Percentiles rank a stretch among this genome's conserved stretches.
These are phyloP conservation scores for Chrysocyon brachyurus DNA, from an alignment of 2,797 vertebrate species.

Conservation along the genomic window DNA sequence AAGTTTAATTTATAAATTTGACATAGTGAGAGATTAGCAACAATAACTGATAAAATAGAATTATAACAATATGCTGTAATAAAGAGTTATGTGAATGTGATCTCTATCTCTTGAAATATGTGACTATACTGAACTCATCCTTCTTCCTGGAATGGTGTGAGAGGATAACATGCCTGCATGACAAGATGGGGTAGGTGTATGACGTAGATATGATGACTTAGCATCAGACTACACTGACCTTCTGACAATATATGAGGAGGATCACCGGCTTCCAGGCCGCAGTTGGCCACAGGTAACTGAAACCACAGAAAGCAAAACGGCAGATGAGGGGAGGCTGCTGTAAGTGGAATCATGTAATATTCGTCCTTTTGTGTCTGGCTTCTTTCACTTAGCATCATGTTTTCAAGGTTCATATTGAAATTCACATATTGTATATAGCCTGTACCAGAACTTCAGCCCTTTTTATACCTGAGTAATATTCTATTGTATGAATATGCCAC, in stretches of 20 bases:
- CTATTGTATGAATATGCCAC: no score
- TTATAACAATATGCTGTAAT: not conserved
- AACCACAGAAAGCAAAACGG: not conserved
- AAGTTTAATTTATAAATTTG: not conserved
- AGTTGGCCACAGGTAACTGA: not conserved
- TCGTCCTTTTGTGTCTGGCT: not conserved
- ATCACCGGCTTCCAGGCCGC: not conserved
- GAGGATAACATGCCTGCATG: not conserved
- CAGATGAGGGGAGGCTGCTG: not conserved
- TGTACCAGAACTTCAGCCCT: not conserved
- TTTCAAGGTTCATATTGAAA: not conserved
- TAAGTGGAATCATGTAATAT: not conserved
- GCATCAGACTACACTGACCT: not conserved
- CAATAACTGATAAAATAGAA: not conserved
- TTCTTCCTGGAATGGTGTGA: not conserved
- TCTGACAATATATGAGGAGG: not conserved
- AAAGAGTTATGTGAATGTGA: not conserved
- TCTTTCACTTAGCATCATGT: not conserved
- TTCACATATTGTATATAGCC: not conserved
- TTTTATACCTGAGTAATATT: conserved; percentile 41
- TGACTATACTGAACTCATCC: not conserved
- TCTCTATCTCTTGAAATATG: not conserved
- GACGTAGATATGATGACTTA: not conserved
- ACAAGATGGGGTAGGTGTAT: not conserved
- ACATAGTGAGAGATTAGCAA: not conserved